Evolutionary conservation across 2,888 invertebrate species (phyloP).

Genomic region (Rhagonycha fulva): DNA sequence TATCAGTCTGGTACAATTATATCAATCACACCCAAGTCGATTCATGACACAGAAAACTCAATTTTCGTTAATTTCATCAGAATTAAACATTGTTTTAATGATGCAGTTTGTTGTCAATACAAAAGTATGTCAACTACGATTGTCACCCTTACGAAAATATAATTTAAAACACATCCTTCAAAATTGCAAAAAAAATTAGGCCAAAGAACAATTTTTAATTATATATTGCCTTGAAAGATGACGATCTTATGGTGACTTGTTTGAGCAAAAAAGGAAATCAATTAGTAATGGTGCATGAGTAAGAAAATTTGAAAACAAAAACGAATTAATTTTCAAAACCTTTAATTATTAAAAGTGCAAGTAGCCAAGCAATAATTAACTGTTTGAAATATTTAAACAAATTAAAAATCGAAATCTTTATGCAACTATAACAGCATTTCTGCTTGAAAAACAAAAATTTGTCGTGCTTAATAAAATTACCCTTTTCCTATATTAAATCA

Average conservation of each 20-base stretch:
- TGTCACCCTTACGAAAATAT: not conserved
- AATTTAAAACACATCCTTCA: not conserved
- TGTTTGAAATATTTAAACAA: not conserved
- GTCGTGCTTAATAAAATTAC: not conserved
- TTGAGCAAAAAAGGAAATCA: not conserved
- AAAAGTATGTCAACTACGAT: not conserved
- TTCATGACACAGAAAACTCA: not conserved
- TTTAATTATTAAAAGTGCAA: not conserved
- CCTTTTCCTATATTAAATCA: too few species aligned
- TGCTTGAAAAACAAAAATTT: not conserved
- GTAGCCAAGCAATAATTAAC: not conserved
- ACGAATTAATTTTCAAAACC: not conserved
- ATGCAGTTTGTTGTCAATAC: not conserved
- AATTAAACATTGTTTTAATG: not conserved
- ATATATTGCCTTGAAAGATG: not conserved
- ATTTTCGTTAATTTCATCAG: not conserved
- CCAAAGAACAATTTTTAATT: not conserved
- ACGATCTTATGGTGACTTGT: not conserved
- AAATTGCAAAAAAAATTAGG: not conserved
- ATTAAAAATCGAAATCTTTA: not conserved
- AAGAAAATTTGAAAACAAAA: not conserved
- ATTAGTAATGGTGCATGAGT: not conserved
- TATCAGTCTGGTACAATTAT: too few species aligned
- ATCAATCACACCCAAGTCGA: not conserved
- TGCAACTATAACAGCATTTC: not conserved